phyloP scores from a whole-genome alignment of 2,888 invertebrate genomes.

The Cheilosia scutellata region DNA sequence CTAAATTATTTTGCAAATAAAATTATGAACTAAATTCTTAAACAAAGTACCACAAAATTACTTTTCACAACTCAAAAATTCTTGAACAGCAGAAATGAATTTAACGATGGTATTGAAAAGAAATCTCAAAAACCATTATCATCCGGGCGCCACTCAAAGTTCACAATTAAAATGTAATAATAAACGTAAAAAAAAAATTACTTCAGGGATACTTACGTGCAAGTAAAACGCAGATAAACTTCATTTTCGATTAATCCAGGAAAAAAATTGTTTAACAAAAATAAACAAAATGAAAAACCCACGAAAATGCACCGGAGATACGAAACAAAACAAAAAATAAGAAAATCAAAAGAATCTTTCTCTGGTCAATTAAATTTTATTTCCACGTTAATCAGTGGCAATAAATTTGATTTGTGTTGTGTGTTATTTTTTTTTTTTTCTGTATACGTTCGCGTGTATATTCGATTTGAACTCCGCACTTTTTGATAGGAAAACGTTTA shows the following conservation, averaged over 20 bases:
- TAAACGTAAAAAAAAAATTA: conserved; percentile 18
- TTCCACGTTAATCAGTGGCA: conserved; percentile 66
- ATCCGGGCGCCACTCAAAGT: conserved; percentile 26
- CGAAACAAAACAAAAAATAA: conserved; percentile 35
- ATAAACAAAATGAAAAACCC: conserved; percentile 10
- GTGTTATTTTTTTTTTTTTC: conserved; percentile 10
- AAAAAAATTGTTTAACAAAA: conserved; percentile 34
- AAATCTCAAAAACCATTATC: neutral
- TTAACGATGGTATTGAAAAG: neutral
- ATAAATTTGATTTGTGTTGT: conserved; percentile 36
- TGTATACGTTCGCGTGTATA: conserved; percentile 52
- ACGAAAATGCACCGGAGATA: conserved; percentile 35
- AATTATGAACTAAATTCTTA: too few relatives aligned
- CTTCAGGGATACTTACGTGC: conserved; percentile 74
- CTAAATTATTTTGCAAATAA: too few relatives aligned
- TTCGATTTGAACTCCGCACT: conserved; percentile 68
- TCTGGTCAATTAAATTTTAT: conserved; percentile 65
- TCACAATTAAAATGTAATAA: conserved; percentile 12
- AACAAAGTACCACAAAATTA: too few relatives aligned
- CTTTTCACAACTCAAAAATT: too few relatives aligned
- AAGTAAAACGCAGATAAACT: conserved; percentile 75
- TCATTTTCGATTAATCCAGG: conserved; percentile 75
- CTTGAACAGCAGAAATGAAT: too few relatives aligned
- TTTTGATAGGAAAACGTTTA: conserved; percentile 69
- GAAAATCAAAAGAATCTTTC: conserved; percentile 18